These are phyloP conservation scores for Cairina moschata DNA, from an alignment of 2,113 vertebrate genomes.

Conservation along the genomic window DNA sequence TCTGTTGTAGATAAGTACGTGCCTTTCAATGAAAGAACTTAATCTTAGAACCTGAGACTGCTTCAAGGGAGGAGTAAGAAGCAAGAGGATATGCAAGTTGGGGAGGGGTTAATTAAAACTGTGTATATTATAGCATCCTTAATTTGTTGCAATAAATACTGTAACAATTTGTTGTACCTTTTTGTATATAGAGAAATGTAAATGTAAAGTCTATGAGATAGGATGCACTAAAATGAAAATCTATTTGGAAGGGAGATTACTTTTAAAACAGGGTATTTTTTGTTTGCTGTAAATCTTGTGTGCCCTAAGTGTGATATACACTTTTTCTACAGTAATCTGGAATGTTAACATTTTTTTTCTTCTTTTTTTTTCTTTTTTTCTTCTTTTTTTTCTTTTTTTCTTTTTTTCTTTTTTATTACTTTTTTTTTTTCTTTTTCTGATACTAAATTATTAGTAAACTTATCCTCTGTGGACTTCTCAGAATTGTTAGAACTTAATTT, in stretches of 20 bases:
- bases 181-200: slow-evolving; percentile 65
- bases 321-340: slow-evolving; percentile 42
- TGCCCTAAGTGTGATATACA: slow-evolving; percentile 21
- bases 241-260: slow-evolving; percentile 26
- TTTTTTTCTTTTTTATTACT: too few relatives aligned
- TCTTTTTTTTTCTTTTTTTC: too few relatives aligned
- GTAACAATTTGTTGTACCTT: slow-evolving; percentile 66
- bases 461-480: slow-evolving; percentile 16
- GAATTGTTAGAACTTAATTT: slow-evolving; percentile 34
- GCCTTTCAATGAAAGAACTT: slow-evolving; percentile 77
- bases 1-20: slow-evolving; percentile 78
- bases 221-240: slow-evolving; percentile 33
- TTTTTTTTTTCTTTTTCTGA: background rate
- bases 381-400: too few relatives aligned
- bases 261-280: slow-evolving; percentile 60
- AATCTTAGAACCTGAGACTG: slow-evolving; percentile 66
- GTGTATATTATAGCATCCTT: slow-evolving; percentile 58
- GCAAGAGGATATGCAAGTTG: slow-evolving; percentile 31
- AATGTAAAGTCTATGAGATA: background rate
- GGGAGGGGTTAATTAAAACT: slow-evolving; percentile 52
- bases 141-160: slow-evolving; percentile 69
- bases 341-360: background rate
- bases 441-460: slow-evolving; percentile 38
- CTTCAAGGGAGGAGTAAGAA: slow-evolving; percentile 75
- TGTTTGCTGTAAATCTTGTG: slow-evolving; percentile 48